Evolutionary conservation across 2,888 invertebrate genomes (phyloP), one percentile per base, ranked within the genome.

Genomic region (Leptogaster cylindrica): DNA sequence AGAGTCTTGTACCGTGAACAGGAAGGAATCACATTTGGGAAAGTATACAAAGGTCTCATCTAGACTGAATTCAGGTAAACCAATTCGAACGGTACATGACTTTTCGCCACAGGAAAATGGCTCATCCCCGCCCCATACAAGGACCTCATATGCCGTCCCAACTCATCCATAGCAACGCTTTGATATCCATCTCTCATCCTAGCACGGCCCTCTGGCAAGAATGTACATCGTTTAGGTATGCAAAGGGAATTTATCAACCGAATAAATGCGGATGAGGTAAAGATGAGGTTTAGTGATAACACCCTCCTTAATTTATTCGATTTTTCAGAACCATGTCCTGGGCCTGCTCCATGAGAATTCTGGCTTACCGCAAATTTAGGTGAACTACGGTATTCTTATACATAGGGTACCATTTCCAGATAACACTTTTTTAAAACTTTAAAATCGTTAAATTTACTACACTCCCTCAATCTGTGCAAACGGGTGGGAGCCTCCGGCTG

Each of bases 281-380:
- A 58, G 58, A 58, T 58, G 58, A 58, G 58, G 58, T 58, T 58
- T 58, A 41, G 58, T 39, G 58, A 58, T 58, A 58, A 58, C 58
- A 23, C 58, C 58, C 58, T 46, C 41, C 58, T 58, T 58, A 58
- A 58, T 58, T 58, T 58, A 58, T 58, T 58, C 58, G 58, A 58
- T 58, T 58, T 58, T 58, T 39, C 58, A 58, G 58, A 58, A 25
- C 58, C 27, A 39, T 58, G 58, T 41, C 58, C 58, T n/a, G n/a
- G 25, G 14, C 25, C 6, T 23, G 41, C 58, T 20, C 18, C 33
- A 31, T n/a, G n/a, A n/a, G 31, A 28, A 31, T 27, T 20, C 28
- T 6, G 52, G 33, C 1, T 28, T 18, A 33, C 52, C 52, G 27
- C 52, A 52, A 33, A 31, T 52, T 28, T 31, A 52, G 52, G 52